phyloP scores from a whole-genome alignment of 2,888 invertebrate genomes.

The Lepidonotus clava region DNA sequence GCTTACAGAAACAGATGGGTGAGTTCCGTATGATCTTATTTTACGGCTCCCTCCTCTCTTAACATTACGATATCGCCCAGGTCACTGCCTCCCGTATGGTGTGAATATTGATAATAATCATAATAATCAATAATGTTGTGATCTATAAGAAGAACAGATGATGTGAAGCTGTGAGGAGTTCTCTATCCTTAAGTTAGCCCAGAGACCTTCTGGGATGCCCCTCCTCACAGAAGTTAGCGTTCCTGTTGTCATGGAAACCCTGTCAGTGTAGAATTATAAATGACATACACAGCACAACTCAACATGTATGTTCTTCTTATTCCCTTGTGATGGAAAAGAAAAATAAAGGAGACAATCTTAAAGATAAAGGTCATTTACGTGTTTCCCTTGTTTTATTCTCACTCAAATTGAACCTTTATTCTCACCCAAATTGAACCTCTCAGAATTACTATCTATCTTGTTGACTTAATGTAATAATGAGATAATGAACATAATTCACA shows the following conservation, averaged over 20 bases:
- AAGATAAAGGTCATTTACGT: slow-evolving; percentile 14
- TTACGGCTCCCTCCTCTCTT: neutral
- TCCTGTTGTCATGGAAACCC: slow-evolving; percentile 16
- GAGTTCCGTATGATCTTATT: too few species aligned
- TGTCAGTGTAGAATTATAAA: slow-evolving; percentile 17
- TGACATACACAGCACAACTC: slow-evolving; percentile 15
- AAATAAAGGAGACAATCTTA: slow-evolving; percentile 34
- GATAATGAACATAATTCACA: too few species aligned
- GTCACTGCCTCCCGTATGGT: slow-evolving; percentile 35
- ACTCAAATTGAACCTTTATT: too few species aligned
- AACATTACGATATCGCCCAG: slow-evolving; percentile 8
- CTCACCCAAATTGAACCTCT: too few species aligned
- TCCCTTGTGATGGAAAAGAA: slow-evolving; percentile 42
- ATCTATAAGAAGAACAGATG: slow-evolving; percentile 46
- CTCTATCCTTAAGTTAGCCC: too few species aligned
- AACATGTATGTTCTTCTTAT: slow-evolving; percentile 25
- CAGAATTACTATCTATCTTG: too few species aligned
- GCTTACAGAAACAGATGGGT: slow-evolving; percentile 6
- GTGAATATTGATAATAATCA: slow-evolving; percentile 25
- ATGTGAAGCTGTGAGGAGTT: neutral
- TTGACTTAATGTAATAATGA: too few species aligned
- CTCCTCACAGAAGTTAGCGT: neutral
- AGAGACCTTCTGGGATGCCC: neutral
- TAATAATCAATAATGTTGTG: slow-evolving; percentile 39
- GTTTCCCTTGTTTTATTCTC: neutral